Percentiles rank a stretch among this genome's conserved stretches.
Evolutionary conservation across 2,113 vertebrate species (phyloP).

Genomic region (Triplophysa dalaica): DNA sequence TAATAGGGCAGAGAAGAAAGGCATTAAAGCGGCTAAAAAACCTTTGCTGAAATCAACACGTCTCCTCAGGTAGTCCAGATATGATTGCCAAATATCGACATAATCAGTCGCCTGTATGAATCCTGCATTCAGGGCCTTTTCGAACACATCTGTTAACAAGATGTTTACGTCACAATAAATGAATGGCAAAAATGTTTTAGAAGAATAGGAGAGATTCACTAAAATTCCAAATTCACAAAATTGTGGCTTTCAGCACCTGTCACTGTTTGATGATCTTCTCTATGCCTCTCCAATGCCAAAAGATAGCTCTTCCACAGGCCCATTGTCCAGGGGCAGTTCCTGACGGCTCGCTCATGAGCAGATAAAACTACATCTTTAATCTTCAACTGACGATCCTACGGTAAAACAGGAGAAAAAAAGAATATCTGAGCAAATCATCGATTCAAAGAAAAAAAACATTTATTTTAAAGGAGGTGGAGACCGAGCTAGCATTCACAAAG

Average conservation of each 20-base stretch:
- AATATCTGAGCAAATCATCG: background rate
- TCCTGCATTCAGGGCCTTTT: slow-evolving; percentile 91
- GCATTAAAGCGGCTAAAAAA: background rate
- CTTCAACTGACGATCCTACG: slow-evolving; percentile 90
- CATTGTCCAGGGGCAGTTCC: slow-evolving; percentile 97
- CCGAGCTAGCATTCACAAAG: background rate
- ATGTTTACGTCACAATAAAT: background rate
- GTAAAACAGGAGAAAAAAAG: background rate
- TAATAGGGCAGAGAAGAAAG: background rate
- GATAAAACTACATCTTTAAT: slow-evolving; percentile 90
- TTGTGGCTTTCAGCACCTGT: slow-evolving; percentile 71
- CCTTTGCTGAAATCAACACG: slow-evolving; percentile 96
- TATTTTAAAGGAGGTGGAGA: background rate
- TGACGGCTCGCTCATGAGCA: slow-evolving; percentile 86
- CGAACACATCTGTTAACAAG: slow-evolving; percentile 82
- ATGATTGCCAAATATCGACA: slow-evolving; percentile 94
- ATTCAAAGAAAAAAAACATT: background rate
- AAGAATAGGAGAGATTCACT: background rate
- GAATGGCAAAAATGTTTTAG: background rate
- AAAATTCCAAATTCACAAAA: background rate
- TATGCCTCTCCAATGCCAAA: slow-evolving; percentile 89
- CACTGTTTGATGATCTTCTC: slow-evolving; percentile 79
- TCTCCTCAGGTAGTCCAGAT: slow-evolving; percentile 92
- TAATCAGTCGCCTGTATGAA: slow-evolving; percentile 97
- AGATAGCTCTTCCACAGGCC: slow-evolving; percentile 91